Evolutionary conservation across 2,113 vertebrate genomes (phyloP), one percentile per base, ranked within the genome.

Genomic region (Sinocyclocheilus rhinocerous): DNA sequence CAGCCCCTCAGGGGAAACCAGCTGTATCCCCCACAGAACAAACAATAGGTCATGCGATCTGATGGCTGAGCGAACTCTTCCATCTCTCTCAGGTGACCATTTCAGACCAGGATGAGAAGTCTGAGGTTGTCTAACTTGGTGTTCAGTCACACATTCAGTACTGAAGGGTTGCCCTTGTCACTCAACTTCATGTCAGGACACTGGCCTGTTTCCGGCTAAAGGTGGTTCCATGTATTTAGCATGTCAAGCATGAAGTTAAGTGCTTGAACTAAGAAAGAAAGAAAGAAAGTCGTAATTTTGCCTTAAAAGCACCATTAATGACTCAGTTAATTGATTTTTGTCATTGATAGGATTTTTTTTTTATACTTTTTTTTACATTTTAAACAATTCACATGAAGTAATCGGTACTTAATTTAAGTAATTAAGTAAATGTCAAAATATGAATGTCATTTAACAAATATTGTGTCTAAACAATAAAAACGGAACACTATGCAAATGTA

Each of bases 1-100:
- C 75, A 42, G 7, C 85, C 81, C 84, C 76, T 26, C 8, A 36
- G 76, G 75, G 81, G 45, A 77, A 42, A 63, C 85, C 86, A 84
- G 59, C 76, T 87, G 84, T 33, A 50, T 57, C 39, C 26, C 76
- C 55, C 24, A 61, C 67, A 45, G 18, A 45, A 26, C 39, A 33
- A 55, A 85, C 84, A 87, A 26, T 55, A 52, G 76, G 81, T 85
- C 76, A 84, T 76, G 33, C 84, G 76, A 84, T 70, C 84, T 50
- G 67, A 83, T 33, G 76, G 33, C 24, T 80, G 80, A 76, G 57
- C 9, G 42, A 63, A 76, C 52, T 4, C 45, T 18, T 77, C 61
- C 22, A 73, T 87, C 76, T 33, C 48, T 67, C 26, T 86, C 70
- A 84, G 70, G 55, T 82, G 57, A 33, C 57, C 48, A 16, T 24